Base-by-base conservation (phyloP, 92 coral and sea anemone genomes). In the Isaurus tuberculatus region DNA sequence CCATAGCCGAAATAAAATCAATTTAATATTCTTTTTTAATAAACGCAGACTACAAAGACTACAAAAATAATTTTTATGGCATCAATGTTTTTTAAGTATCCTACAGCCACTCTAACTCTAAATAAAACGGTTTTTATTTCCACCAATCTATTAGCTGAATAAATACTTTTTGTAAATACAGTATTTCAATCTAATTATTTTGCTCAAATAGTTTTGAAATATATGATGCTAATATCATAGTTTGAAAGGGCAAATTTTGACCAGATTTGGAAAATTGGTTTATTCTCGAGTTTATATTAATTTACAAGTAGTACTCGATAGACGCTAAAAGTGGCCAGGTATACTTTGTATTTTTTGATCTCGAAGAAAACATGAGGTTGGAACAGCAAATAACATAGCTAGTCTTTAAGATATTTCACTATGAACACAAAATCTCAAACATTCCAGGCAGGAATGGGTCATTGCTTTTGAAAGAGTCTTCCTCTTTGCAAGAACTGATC, bases 361-460 rank as follows among this genome's bases (percentile, higher is more conserved):
- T 8, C 16, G 16, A 46, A 42, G 16, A 46, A 46, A 2, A 2
- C 16, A 46, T 46, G 11, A 15, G 11, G 11, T 46, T 2, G 19
- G 16, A 8, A 46, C 16, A 46, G 20, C 43, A 34, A 65, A 61
- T 16, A 40, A 49, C 20, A 14, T 28, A 14, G 17, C n/a, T 19
- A 65, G 17, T 80, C 61, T 44, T 37, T 3, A 42, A n/a, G 5
- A 28, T 4, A 40, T 40, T 65, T 42, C 46, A 75, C 79, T 70
- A 90, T 11, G 91, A 88, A 68, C 97, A 96, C 89, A 96, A 81
- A 37, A 94, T 94, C 65, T 96, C 99, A 72, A 94, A 86, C 70
- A 97, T 90, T 15, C 95, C 98, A 5, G 98, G 94, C 16, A 94
- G 80, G 88, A 92, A 97, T 4, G 92, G 94, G 51, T 97, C 99